Evolutionary conservation across 2,113 vertebrate genomes (phyloP), one percentile per base, ranked within the genome.

Genomic region (Cinclus mexicanus): DNA sequence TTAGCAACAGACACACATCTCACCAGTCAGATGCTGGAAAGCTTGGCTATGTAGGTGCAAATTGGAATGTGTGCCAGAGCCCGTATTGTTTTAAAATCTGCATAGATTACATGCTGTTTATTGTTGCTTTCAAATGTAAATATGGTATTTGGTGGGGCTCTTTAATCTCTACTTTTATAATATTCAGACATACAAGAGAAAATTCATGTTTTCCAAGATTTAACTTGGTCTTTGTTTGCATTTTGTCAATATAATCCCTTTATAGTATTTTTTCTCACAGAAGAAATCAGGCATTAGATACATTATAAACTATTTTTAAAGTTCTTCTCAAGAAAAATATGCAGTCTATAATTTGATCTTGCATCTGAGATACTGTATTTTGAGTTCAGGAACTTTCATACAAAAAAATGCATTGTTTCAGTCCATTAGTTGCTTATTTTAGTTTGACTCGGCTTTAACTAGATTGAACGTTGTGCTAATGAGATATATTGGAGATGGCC

Each of bases 341-440:
- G 49, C 44, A 76, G 76, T 70, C 46, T 90, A 41, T 84, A 69
- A 95, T 81, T 76, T 93, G 53, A 81, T 94, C 59, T 88, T 93
- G 7, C 46, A 71, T 69, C 25, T 60, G 31, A 90, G 47, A 72
- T 56, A 87, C 2, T 74, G 10, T 20, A 70, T 89, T 95, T 79
- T 75, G 44, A 76, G 50, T 79, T 91, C 55, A 76, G 49, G 68
- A 95, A 88, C n/a, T 85, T 91, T 71, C 61, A 50, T 47, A 24
- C 29, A 42, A 93, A 95, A 96, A 95, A 84, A 75, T 35, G 39
- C 74, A 90, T 52, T 64, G 90, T 93, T 95, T 94, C 94, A 94
- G 90, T 84, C 90, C 91, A 94, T 97, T 97, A 96, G 88, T 90
- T 97, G 81, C 76, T 93, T 83, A 77, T 75, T 94, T 97, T 77